phyloP scores from a whole-genome alignment of 1,140 invertebrate genomes.

The Rhizoglyphus robini region DNA sequence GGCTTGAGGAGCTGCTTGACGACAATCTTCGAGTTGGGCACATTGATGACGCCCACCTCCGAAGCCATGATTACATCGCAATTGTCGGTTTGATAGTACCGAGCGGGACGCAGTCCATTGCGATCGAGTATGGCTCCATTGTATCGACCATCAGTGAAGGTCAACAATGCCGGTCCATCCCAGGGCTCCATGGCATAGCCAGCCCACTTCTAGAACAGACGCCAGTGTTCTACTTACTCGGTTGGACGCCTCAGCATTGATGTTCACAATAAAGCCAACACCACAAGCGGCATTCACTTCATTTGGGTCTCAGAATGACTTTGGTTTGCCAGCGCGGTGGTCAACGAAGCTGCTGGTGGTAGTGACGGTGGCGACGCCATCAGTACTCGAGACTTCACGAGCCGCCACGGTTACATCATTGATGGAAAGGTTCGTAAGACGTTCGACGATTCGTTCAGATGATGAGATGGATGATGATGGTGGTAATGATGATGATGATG shows the following conservation, averaged over 20 bases:
- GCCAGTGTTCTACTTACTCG: slow-evolving; percentile 50
- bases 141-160: slow-evolving; percentile 96
- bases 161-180: slow-evolving; percentile 91
- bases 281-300: slow-evolving; percentile 43
- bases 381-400: no score
- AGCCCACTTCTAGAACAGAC: slow-evolving; percentile 92
- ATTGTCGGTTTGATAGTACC: slow-evolving; percentile 87
- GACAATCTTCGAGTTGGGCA: slow-evolving; percentile 70
- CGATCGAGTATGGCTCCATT: slow-evolving; percentile 79
- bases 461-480: no score
- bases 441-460: no score
- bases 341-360: no score
- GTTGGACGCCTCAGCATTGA: slow-evolving; percentile 80
- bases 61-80: slow-evolving; percentile 97
- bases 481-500: no score
- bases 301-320: slow-evolving; percentile 11
- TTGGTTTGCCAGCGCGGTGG: no score
- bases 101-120: slow-evolving; percentile 89
- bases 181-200: slow-evolving; percentile 96
- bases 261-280: slow-evolving; percentile 95
- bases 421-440: no score
- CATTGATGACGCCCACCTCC: slow-evolving; percentile 94
- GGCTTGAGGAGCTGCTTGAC: slow-evolving; percentile 87
- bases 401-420: no score
- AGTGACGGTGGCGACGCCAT: no score